Base-by-base conservation (phyloP, 1,140 invertebrate genomes). In the Drosophila pseudoobscura region DNA sequence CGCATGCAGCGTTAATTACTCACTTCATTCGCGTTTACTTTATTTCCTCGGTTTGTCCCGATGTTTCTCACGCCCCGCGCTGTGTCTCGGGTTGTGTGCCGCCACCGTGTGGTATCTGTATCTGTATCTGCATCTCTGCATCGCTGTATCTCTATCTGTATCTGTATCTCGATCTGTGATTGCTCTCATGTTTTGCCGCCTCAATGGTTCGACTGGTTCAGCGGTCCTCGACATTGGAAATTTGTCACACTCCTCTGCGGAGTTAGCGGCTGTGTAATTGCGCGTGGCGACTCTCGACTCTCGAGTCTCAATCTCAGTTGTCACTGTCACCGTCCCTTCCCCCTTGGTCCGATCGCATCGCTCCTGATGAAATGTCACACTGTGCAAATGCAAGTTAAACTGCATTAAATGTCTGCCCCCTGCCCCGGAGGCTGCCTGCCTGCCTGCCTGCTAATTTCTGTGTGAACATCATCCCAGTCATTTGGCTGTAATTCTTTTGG, bases 1-100 rank as follows among this genome's bases (percentile, higher is more conserved):
- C 80, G 78, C 82, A 87, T 85, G 82, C 82, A 78, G 82, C 82
- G 82, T 85, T 85, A 85, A 85, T 85, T 85, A 85, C 82, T 85
- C 78, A 85, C 82, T 87, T 87, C 78, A 85, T 47, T 75, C 62
- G 68, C 49, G 47, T 64, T 75, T 62, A 43, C 46, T 50, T 78
- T 63, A 29, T 55, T 71, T 70, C 11, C 29, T 13, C 35, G 35
- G 11, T 72, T 51, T n/a, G 43, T 5, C 24, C 58, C 31, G 46
- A n/a, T 62, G 62, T 85, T 85, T 85, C 82, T 85, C 82, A 85
- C 82, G 82, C 82, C 82, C 82, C 78, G 78, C 45, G 29, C 29
- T 31, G 29, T 31, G 7, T 31, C 24, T 24, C 24, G 5, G 24
- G 54, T 77, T 9, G 31, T 35, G 17, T 35, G 31, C 31, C 9